Percentiles rank a stretch among this genome's conserved stretches.
Evolutionary conservation across 2,797 vertebrate genomes (phyloP).

Genomic region (Cirrhinus molitorella): DNA sequence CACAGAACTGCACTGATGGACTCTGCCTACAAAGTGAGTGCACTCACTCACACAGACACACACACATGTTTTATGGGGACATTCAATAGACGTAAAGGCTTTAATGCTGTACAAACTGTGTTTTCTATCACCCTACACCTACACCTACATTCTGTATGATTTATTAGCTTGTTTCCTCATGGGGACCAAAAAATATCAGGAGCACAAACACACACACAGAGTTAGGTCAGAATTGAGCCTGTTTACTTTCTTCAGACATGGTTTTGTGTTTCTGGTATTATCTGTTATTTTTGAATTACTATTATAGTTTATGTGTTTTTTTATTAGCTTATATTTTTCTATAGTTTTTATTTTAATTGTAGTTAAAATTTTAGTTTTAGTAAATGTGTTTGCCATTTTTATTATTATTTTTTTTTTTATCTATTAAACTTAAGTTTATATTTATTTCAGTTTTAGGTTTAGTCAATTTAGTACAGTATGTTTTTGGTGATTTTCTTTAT

Average conservation of each 20-base stretch:
- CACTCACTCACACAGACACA: not conserved
- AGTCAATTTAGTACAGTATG: too few species aligned
- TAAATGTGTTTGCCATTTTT: not conserved
- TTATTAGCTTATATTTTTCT: not conserved
- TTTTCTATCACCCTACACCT: too few species aligned
- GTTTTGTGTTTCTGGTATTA: not conserved
- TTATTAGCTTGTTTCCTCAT: too few species aligned
- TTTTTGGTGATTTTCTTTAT: too few species aligned
- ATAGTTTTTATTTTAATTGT: not conserved
- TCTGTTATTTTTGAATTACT: not conserved
- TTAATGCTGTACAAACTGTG: too few species aligned
- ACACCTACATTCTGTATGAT: too few species aligned
- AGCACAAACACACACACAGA: not conserved
- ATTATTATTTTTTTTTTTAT: not conserved
- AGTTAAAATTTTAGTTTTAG: not conserved
- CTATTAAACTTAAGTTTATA: too few species aligned
- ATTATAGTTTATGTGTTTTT: not conserved
- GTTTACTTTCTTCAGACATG: not conserved
- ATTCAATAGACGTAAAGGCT: too few species aligned
- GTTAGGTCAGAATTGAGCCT: not conserved
- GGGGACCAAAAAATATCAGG: too few species aligned
- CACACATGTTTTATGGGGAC: not conserved
- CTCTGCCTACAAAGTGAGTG: constrained; percentile 99
- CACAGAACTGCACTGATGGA: constrained; percentile 98
- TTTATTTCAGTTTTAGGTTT: too few species aligned